phyloP scores from a whole-genome alignment of 2,797 vertebrate species.

The Hoplostethus mediterraneus region DNA sequence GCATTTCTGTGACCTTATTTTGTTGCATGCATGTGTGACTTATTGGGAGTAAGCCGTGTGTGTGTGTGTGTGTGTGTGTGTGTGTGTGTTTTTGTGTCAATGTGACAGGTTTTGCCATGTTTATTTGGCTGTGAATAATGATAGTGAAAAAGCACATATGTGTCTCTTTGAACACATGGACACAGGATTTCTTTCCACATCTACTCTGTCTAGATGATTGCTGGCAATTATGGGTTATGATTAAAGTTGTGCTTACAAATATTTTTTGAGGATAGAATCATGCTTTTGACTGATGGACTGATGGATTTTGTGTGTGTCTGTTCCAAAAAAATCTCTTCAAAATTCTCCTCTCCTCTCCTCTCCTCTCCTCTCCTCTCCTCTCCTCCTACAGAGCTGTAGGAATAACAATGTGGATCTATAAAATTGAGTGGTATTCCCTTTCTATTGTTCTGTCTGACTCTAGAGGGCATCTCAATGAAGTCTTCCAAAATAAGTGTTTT shows the following conservation, averaged over 20 bases:
- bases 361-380: neutral
- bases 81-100: neutral
- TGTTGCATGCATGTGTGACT: constrained; percentile 52
- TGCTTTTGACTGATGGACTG: neutral
- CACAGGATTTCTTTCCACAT: neutral
- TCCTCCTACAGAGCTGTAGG: neutral
- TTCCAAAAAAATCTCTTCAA: neutral
- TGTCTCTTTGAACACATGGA: neutral
- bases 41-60: constrained; percentile 55
- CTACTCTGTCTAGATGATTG: too few relatives aligned
- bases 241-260: constrained; percentile 10
- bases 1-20: constrained; percentile 75
- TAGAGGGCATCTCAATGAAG: constrained; percentile 13
- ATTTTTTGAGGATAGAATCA: too few relatives aligned
- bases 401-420: neutral
- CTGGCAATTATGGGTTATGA: too few relatives aligned
- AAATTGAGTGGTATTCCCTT: neutral
- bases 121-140: constrained; percentile 45
- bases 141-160: constrained; percentile 8
- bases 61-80: constrained; percentile 8
- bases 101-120: constrained; percentile 30
- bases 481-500: constrained; percentile 17
- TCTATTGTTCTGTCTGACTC: neutral
- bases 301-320: neutral
- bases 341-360: neutral